phyloP scores from a whole-genome alignment of 2,888 invertebrate genomes.

The Cheilosia vulpina region DNA sequence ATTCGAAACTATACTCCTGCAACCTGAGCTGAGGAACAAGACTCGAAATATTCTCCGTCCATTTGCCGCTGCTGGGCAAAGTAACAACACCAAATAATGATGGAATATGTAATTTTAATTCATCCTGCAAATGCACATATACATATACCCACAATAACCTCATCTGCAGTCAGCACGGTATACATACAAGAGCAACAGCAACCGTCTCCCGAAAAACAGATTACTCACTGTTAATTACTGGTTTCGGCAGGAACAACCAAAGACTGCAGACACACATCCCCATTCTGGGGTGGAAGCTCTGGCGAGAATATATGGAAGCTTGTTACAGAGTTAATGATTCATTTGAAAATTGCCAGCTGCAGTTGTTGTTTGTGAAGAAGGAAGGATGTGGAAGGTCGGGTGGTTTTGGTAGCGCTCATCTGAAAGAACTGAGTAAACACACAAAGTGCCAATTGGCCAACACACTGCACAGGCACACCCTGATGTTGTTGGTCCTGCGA shows the following conservation, averaged over 20 bases:
- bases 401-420: constrained; percentile 1
- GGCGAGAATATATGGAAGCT: constrained; percentile 5
- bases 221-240: constrained; percentile 73
- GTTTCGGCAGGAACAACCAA: constrained; percentile 57
- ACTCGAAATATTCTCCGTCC: background rate
- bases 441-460: constrained; percentile 34
- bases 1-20: constrained; percentile 7
- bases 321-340: constrained; percentile 55
- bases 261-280: constrained; percentile 18
- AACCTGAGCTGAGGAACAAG: constrained; percentile 5
- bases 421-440: background rate
- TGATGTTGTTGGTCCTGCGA: constrained; percentile 33
- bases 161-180: background rate
- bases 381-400: background rate
- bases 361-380: constrained; percentile 8
- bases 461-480: background rate
- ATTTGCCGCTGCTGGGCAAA: background rate
- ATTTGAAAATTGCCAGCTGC: constrained; percentile 60
- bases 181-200: constrained; percentile 18
- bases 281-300: constrained; percentile 1
- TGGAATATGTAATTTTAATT: constrained; percentile 59
- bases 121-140: constrained; percentile 11
- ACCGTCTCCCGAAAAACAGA: constrained; percentile 55
- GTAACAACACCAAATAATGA: constrained; percentile 30
- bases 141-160: constrained; percentile 27